phyloP scores from a whole-genome alignment of 2,113 vertebrate genomes.

The Balaenoptera acutorostrata region DNA sequence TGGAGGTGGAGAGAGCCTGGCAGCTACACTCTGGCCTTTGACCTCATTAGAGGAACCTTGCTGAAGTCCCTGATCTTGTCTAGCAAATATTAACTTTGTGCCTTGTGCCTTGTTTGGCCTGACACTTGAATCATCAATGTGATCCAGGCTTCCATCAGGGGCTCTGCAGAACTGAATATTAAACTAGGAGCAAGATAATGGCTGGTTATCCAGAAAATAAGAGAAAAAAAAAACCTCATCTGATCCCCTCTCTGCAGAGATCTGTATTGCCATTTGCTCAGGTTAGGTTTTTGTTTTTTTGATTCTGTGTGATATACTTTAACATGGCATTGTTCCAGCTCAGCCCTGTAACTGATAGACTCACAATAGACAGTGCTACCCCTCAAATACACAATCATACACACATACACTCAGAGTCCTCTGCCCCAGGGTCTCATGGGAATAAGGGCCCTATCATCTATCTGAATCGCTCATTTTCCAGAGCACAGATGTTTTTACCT shows the following conservation, averaged over 20 bases:
- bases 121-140: not conserved
- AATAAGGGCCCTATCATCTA: not conserved
- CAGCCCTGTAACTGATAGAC: not conserved
- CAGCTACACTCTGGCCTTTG: not conserved
- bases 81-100: constrained; percentile 25
- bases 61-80: not conserved
- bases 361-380: not conserved
- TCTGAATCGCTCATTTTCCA: constrained; percentile 5
- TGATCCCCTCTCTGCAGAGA: not conserved
- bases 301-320: not conserved
- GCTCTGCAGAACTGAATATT: constrained; percentile 19
- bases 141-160: not conserved
- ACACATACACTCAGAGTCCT: not conserved
- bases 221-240: not conserved
- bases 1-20: not conserved
- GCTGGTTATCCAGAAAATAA: constrained; percentile 4
- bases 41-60: not conserved
- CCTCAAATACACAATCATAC: not conserved
- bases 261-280: not conserved
- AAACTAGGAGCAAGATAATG: not conserved
- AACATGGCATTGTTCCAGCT: not conserved
- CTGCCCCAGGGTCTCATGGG: not conserved
- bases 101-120: not conserved
- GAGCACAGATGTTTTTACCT: not conserved
- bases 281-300: not conserved